Percentiles rank a stretch among this genome's conserved stretches.
phyloP scores from a whole-genome alignment of 2,888 invertebrate species.

The Heteromyza rotundicornis region DNA sequence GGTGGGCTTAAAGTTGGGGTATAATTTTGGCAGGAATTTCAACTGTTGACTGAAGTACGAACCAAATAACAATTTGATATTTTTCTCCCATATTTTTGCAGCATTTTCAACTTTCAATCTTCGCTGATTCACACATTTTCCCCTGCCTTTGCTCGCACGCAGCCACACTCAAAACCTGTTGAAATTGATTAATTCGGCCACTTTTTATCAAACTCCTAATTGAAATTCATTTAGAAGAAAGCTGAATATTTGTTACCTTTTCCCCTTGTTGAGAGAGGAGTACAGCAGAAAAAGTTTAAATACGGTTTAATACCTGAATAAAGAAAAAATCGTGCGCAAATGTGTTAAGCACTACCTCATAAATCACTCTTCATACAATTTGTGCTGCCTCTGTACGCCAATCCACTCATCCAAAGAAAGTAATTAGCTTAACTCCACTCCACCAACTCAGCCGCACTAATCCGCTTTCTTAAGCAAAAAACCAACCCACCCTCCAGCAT shows the following conservation, averaged over 20 bases:
- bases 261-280: no score
- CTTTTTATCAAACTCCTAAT: neutral
- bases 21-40: no score
- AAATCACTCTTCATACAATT: neutral
- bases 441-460: constrained; percentile 1
- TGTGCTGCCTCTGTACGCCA: neutral
- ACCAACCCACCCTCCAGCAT: neutral
- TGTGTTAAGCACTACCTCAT: neutral
- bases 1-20: no score
- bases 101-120: no score
- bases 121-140: no score
- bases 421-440: neutral
- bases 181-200: neutral
- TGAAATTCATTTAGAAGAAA: neutral
- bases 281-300: no score
- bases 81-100: no score
- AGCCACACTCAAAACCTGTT: no score
- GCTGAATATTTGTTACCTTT: neutral
- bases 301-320: no score
- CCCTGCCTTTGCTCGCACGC: no score
- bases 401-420: neutral
- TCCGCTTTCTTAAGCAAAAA: neutral
- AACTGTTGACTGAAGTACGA: no score
- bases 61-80: no score
- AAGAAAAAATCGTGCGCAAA: neutral